Conservation (phyloP, 2,797 vertebrate species). For the Podarcis lilfordi region DNA sequence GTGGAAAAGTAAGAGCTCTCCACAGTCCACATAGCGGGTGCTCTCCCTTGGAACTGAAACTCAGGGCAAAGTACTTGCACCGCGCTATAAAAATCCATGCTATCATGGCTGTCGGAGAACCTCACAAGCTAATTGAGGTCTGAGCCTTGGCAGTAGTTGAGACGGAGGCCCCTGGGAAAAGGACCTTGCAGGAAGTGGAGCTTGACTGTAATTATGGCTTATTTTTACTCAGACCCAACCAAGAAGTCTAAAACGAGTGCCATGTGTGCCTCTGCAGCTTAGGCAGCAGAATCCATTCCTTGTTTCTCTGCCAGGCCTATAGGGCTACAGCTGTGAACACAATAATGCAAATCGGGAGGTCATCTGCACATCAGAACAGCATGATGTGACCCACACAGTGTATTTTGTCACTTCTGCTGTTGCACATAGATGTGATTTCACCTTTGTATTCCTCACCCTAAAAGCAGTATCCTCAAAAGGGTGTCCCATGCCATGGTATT, state of each 20-base stretch:
- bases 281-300: not conserved
- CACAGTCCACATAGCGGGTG: not conserved
- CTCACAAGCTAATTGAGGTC: not conserved
- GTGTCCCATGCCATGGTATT: not conserved
- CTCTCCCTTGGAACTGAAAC: not conserved
- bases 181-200: not conserved
- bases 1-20: not conserved
- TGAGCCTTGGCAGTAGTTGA: not conserved
- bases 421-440: too few species aligned
- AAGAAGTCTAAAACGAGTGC: not conserved
- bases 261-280: not conserved
- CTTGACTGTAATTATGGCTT: constrained; percentile 1
- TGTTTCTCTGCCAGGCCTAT: not conserved
- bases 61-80: not conserved
- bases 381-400: not conserved
- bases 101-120: not conserved
- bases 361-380: not conserved
- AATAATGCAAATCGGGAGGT: not conserved
- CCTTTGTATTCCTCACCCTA: too few species aligned
- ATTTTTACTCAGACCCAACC: not conserved
- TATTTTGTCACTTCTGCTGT: too few species aligned
- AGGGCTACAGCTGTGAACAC: not conserved
- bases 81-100: not conserved
- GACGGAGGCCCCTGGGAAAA: not conserved
- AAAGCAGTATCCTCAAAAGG: not conserved